Evolutionary conservation across 2,113 vertebrate genomes (phyloP).

Genomic region (Chaenocephalus aceratus): DNA sequence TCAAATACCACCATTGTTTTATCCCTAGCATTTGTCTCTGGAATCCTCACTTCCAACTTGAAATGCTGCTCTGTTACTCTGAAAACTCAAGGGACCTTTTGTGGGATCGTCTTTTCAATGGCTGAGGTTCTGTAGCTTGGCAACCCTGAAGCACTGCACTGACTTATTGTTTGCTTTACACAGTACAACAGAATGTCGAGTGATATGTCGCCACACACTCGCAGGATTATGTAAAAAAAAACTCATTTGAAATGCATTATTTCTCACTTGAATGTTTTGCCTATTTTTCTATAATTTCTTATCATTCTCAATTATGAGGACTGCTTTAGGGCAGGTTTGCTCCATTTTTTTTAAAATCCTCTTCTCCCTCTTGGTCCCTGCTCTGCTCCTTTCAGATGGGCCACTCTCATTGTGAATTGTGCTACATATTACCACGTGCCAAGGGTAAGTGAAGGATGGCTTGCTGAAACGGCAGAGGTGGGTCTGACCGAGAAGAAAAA

Average conservation of each 20-base stretch:
- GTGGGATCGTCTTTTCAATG: not conserved
- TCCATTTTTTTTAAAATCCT: slow-evolving; percentile 26
- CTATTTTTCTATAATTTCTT: slow-evolving; percentile 28
- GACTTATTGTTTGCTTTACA: slow-evolving; percentile 2
- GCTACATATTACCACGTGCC: slow-evolving; percentile 42
- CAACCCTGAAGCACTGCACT: slow-evolving; percentile 9
- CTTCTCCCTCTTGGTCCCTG: slow-evolving; percentile 15
- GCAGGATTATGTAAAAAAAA: not conserved
- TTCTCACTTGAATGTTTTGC: slow-evolving; percentile 9
- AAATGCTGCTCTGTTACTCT: slow-evolving; percentile 15
- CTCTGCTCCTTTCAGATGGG: slow-evolving; percentile 37
- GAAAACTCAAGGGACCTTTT: slow-evolving; percentile 23
- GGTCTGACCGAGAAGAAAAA: slow-evolving; percentile 16
- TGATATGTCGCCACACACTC: not conserved
- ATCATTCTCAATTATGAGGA: slow-evolving; percentile 47
- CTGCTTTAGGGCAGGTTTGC: slow-evolving; percentile 27
- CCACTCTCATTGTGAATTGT: slow-evolving; percentile 14
- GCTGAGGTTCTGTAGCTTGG: not conserved
- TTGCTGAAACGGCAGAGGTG: slow-evolving; percentile 14
- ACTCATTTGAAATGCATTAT: slow-evolving; percentile 26
- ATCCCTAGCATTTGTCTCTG: not conserved
- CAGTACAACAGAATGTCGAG: not conserved
- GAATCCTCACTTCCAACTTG: slow-evolving; percentile 11
- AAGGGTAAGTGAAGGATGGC: slow-evolving; percentile 34
- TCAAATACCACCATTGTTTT: slow-evolving; percentile 23